These are phyloP conservation scores for Saccopteryx bilineata DNA, from an alignment of 2,113 vertebrate species.

Conservation along the genomic window DNA sequence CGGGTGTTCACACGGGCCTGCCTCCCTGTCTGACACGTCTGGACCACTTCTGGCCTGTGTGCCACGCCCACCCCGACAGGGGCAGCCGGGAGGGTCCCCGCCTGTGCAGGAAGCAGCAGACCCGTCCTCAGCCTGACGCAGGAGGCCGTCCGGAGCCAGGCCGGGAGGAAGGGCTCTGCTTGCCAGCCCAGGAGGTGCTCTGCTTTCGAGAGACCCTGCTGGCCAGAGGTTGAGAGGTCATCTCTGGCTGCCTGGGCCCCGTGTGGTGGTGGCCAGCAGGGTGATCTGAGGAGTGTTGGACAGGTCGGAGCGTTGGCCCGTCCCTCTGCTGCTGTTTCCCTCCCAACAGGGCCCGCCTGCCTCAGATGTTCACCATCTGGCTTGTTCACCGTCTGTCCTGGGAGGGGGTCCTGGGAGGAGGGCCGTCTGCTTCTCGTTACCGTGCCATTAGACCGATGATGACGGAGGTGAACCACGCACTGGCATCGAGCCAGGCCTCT, in stretches of 20 bases:
- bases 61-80: neutral
- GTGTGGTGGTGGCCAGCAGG: neutral
- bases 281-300: neutral
- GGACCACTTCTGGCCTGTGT: neutral
- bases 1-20: neutral
- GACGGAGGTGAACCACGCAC: constrained; percentile 58
- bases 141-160: neutral
- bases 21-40: neutral
- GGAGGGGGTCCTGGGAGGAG: constrained; percentile 41
- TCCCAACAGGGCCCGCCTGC: constrained; percentile 27
- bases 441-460: constrained; percentile 78
- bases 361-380: constrained; percentile 75
- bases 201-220: neutral
- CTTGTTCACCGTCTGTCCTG: constrained; percentile 64
- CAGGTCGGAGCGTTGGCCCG: neutral
- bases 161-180: neutral
- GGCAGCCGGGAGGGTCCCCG: neutral
- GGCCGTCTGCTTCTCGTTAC: constrained; percentile 79
- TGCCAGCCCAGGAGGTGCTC: neutral
- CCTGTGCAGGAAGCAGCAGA: neutral
- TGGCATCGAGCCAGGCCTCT: neutral
- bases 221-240: neutral
- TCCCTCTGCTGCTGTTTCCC: neutral
- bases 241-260: neutral
- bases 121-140: neutral